These are phyloP conservation scores for Pheucticus melanocephalus DNA, from an alignment of 2,113 vertebrate species.

Conservation along the genomic window DNA sequence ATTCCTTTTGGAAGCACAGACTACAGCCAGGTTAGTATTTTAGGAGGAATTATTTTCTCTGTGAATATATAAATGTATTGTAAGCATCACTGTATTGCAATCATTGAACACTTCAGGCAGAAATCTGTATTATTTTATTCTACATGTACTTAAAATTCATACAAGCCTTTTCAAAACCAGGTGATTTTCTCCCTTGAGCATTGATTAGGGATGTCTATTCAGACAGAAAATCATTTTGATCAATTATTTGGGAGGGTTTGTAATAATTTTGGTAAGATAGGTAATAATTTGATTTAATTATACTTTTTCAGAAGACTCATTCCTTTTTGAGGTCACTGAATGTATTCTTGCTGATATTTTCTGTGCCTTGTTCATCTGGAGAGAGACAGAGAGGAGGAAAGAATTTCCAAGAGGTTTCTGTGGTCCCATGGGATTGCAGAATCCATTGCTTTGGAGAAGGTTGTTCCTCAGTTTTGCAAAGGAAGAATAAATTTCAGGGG, in stretches of 20 bases:
- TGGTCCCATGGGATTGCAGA: not conserved
- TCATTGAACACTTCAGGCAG: not conserved
- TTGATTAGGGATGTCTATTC: not conserved
- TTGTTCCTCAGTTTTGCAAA: not conserved
- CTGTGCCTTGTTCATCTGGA: not conserved
- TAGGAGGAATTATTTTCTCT: not conserved
- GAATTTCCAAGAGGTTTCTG: not conserved
- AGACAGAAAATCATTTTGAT: not conserved
- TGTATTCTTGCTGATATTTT: not conserved
- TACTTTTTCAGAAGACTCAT: not conserved
- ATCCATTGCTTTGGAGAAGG: not conserved
- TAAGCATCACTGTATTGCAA: accelerated
- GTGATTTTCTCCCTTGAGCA: not conserved
- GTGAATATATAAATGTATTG: not conserved
- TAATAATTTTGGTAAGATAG: not conserved
- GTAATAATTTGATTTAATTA: not conserved
- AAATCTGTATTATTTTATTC: not conserved
- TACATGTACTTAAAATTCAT: not conserved
- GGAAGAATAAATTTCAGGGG: not conserved
- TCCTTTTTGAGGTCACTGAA: not conserved
- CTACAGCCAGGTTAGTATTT: not conserved
- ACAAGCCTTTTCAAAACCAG: not conserved
- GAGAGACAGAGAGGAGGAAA: not conserved
- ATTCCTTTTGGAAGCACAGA: not conserved
- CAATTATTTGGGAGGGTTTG: not conserved